A percentile compares a stretch with the other conserved stretches of the same genome.
phyloP scores from a whole-genome alignment of 1,140 invertebrate genomes.

The Penaeus chinensis region DNA sequence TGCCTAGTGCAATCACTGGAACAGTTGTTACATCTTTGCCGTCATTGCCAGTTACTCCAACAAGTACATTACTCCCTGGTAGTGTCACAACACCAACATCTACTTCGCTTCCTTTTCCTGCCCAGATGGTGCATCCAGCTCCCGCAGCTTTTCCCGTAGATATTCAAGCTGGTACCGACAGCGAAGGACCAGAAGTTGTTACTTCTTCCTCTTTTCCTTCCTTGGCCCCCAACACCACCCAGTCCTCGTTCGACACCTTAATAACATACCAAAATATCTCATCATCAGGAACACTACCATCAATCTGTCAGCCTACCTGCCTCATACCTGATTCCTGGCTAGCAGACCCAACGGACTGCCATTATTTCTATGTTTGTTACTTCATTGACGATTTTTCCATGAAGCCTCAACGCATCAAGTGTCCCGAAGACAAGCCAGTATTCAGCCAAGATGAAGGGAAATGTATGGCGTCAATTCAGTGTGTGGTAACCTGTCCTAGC shows the following conservation, averaged over 20 bases:
- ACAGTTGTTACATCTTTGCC: too few relatives aligned
- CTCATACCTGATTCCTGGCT: conserved; percentile 48
- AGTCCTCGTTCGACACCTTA: not conserved
- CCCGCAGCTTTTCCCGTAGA: too few relatives aligned
- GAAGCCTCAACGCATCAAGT: conserved; percentile 36
- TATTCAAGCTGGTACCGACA: too few relatives aligned
- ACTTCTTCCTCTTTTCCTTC: too few relatives aligned
- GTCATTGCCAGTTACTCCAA: too few relatives aligned
- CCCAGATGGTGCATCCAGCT: too few relatives aligned
- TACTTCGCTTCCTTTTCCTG: too few relatives aligned
- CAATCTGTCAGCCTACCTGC: conserved; percentile 31
- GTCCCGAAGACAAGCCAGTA: conserved; percentile 21
- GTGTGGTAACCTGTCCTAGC: conserved; percentile 26
- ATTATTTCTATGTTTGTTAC: conserved; percentile 48
- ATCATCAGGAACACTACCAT: not conserved
- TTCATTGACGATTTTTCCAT: conserved; percentile 33
- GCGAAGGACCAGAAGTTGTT: too few relatives aligned
- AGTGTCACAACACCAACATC: too few relatives aligned
- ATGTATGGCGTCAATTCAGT: conserved; percentile 14
- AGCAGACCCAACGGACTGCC: conserved; percentile 43
- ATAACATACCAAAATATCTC: not conserved
- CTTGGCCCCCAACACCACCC: too few relatives aligned
- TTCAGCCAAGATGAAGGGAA: conserved; percentile 37
- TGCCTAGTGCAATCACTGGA: too few relatives aligned
- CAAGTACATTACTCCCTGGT: too few relatives aligned